phyloP scores from a whole-genome alignment of 2,888 invertebrate species.

The Andrena trimmerana region DNA sequence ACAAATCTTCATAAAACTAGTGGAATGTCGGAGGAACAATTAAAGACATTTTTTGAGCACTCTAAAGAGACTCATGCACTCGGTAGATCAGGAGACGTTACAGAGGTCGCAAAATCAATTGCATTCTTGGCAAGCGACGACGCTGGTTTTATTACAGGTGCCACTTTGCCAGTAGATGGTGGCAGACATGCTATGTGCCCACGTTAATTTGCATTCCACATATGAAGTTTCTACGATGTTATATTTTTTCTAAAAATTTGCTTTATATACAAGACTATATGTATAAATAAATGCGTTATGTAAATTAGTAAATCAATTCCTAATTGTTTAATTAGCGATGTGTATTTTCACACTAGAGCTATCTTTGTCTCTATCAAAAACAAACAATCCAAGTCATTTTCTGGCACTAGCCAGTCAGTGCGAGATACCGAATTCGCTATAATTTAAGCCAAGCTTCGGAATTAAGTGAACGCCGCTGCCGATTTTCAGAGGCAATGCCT shows the following conservation, averaged over 20 bases:
- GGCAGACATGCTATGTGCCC: conserved; percentile 98
- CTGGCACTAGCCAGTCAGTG: no score
- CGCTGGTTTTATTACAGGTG: conserved; percentile 96
- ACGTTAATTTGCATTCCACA: conserved; percentile 86
- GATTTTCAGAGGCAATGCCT: no score
- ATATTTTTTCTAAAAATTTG: background rate
- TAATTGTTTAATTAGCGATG: background rate
- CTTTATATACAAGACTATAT: background rate
- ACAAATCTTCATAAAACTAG: conserved; percentile 95
- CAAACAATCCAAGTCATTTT: no score
- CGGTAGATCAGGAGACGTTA: conserved; percentile 93
- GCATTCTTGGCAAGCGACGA: conserved; percentile 96
- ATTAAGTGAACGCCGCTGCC: no score
- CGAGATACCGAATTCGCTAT: no score
- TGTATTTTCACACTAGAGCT: no score
- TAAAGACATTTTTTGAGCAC: conserved; percentile 93
- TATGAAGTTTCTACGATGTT: background rate
- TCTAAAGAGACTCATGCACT: conserved; percentile 96
- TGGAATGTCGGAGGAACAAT: conserved; percentile 93
- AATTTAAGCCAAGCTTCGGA: no score
- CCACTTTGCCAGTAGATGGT: conserved; percentile 95
- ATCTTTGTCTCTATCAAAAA: no score
- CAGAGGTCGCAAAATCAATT: conserved; percentile 96
- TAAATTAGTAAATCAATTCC: conserved; percentile 4
- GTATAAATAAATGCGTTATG: conserved; percentile 18